Evolutionary conservation across 2,113 vertebrate species (phyloP).

Genomic region (Strigops habroptila): DNA sequence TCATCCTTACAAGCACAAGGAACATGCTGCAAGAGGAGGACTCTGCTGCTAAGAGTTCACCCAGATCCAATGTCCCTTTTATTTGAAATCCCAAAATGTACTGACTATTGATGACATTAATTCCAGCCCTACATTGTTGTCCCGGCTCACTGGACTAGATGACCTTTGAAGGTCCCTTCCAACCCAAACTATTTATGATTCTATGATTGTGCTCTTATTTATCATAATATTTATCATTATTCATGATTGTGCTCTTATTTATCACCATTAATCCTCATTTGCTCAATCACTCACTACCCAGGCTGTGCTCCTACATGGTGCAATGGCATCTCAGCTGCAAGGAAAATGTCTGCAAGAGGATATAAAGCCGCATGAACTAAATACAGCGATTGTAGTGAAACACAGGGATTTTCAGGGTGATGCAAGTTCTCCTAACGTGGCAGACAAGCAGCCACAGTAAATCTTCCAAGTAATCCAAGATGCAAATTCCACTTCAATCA

Average conservation of each 20-base stretch:
- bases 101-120: too few relatives aligned
- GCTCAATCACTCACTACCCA: fast-evolving
- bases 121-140: background rate
- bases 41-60: background rate
- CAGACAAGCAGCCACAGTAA: background rate
- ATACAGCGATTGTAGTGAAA: fast-evolving
- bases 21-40: background rate
- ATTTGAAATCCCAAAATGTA: background rate
- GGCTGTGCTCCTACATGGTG: background rate
- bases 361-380: fast-evolving
- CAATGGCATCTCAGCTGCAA: background rate
- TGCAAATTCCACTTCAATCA: background rate
- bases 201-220: background rate
- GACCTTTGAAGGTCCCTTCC: background rate
- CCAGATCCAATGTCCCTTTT: background rate
- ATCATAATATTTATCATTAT: background rate
- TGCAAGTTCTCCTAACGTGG: background rate
- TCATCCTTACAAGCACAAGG: background rate
- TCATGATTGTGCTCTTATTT: background rate
- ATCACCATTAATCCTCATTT: background rate
- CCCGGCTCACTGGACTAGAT: background rate
- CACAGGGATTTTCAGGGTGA: fast-evolving
- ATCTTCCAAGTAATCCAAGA: background rate
- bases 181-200: background rate
- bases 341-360: fast-evolving